Conservation (phyloP, 2,797 vertebrate genomes). For the Thamnophis elegans region DNA sequence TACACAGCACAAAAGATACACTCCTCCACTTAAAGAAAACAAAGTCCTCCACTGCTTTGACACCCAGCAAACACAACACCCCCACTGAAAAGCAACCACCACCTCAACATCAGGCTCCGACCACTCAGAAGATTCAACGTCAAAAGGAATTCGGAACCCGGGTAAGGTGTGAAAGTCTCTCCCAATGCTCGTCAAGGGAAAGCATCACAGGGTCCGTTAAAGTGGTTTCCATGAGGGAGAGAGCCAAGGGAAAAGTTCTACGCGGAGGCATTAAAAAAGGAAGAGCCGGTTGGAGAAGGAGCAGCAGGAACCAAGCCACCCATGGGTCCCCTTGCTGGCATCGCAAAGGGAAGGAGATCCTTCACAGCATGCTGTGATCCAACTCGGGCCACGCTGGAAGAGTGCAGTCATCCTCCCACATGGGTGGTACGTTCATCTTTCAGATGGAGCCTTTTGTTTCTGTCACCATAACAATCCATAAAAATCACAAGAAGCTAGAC, state of each 20-base stretch:
- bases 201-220: constrained; percentile 12
- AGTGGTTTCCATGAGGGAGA: constrained; percentile 36
- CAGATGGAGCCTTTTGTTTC: background rate
- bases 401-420: constrained; percentile 20
- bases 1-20: constrained; percentile 16
- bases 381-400: background rate
- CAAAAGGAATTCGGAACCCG: background rate
- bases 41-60: constrained; percentile 32
- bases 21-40: constrained; percentile 26
- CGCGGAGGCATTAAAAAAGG: constrained; percentile 44
- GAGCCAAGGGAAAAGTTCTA: constrained; percentile 41
- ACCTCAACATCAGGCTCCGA: background rate
- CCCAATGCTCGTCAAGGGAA: background rate
- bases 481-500: background rate
- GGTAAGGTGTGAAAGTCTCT: background rate
- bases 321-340: constrained; percentile 26
- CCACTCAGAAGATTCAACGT: background rate
- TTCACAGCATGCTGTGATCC: constrained; percentile 41
- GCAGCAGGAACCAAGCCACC: constrained; percentile 17
- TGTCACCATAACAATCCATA: background rate
- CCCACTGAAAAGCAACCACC: background rate
- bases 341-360: constrained; percentile 34
- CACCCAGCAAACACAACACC: background rate
- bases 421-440: background rate
- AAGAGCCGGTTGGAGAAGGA: constrained; percentile 45